phyloP scores from a whole-genome alignment of 2,797 vertebrate genomes.

The Eurystomus glaucurus region DNA sequence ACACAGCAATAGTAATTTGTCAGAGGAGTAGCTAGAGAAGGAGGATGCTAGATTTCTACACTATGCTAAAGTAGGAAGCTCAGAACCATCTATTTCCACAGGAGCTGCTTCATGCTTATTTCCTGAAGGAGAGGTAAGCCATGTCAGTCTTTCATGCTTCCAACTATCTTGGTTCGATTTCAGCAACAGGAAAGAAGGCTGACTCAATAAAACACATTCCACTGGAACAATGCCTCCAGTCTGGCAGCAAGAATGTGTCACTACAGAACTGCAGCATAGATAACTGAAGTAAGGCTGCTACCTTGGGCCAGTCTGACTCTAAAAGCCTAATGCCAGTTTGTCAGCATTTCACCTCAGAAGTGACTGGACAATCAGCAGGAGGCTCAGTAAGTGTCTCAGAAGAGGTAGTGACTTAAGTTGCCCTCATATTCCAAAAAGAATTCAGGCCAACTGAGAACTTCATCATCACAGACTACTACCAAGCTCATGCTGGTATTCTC shows the following conservation, averaged over 20 bases:
- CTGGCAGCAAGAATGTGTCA: background rate
- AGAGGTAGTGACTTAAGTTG: conserved; percentile 94
- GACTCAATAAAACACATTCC: background rate
- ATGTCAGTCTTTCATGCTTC: background rate
- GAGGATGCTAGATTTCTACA: background rate
- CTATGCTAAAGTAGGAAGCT: background rate
- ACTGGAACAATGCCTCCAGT: background rate
- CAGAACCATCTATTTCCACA: background rate
- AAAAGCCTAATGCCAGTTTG: background rate
- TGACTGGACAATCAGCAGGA: background rate
- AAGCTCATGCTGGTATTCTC: conserved; percentile 8
- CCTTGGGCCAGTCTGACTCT: background rate
- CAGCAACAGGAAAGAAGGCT: background rate
- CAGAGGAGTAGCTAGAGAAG: background rate
- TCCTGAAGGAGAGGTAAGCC: background rate
- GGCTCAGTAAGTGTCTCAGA: conserved; percentile 88
- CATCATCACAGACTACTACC: conserved; percentile 81
- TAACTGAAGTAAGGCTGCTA: background rate
- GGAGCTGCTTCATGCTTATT: background rate
- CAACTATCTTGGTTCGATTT: background rate
- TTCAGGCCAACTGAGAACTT: conserved; percentile 79
- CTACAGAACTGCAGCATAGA: background rate
- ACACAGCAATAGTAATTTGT: background rate
- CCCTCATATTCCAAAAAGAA: conserved; percentile 77
- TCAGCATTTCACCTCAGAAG: background rate